phyloP scores from a whole-genome alignment of 1,140 invertebrate species.

The Mamestra configurata region DNA sequence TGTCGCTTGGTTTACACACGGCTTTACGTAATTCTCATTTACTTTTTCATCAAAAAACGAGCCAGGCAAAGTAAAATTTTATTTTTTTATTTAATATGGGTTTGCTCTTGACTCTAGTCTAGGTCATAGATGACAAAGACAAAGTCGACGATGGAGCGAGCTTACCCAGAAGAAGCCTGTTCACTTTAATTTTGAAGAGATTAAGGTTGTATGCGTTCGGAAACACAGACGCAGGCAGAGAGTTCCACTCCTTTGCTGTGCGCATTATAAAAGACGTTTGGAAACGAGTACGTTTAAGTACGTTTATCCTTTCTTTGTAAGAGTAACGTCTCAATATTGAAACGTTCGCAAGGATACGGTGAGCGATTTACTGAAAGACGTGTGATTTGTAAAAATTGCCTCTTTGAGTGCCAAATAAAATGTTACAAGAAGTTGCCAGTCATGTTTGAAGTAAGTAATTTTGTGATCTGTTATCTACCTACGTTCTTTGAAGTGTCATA shows the following conservation, averaged over 20 bases:
- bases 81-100: no score
- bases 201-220: no score
- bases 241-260: no score
- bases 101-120: no score
- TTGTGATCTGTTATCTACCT: neutral
- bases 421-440: neutral
- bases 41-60: neutral
- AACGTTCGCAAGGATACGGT: neutral
- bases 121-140: no score
- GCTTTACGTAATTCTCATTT: slow-evolving; percentile 5
- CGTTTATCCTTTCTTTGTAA: neutral
- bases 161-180: no score
- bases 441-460: slow-evolving; percentile 4
- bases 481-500: neutral
- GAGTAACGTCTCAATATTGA: slow-evolving; percentile 1
- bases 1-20: neutral
- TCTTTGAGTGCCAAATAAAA: slow-evolving; percentile 5
- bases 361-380: neutral
- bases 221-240: no score
- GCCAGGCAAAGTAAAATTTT: neutral
- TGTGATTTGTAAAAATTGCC: slow-evolving; percentile 8
- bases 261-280: no score
- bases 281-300: no score
- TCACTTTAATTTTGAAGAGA: no score
- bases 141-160: no score